These are phyloP conservation scores for Melitaea cinxia DNA, from an alignment of 1,140 invertebrate genomes.

Conservation along the genomic window DNA sequence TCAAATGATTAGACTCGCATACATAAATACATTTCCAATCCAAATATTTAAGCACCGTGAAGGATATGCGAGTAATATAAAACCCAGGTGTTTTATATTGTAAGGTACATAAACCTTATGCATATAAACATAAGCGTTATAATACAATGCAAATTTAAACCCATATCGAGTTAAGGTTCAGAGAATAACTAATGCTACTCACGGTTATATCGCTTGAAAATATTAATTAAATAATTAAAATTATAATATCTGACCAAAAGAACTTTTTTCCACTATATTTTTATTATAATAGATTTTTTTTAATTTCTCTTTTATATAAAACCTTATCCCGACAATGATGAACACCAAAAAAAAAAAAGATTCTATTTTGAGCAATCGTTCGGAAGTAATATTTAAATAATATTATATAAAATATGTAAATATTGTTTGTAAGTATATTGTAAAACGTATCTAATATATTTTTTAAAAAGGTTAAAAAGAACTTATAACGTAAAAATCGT, in stretches of 20 bases:
- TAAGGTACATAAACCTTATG: background rate
- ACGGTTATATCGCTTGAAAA: background rate
- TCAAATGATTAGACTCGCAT: background rate
- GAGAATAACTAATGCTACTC: background rate
- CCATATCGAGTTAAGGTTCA: background rate
- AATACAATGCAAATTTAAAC: background rate
- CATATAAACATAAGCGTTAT: background rate
- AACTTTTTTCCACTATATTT: background rate
- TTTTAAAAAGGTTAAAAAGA: background rate
- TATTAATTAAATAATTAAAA: background rate
- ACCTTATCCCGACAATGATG: too few relatives aligned
- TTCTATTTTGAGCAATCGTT: too few relatives aligned
- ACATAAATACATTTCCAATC: background rate
- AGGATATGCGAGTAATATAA: conserved; percentile 5
- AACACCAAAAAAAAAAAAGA: too few relatives aligned
- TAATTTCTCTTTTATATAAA: too few relatives aligned
- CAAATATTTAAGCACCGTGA: conserved; percentile 9
- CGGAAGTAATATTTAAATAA: too few relatives aligned
- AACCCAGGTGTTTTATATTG: background rate
- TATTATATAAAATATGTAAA: too few relatives aligned
- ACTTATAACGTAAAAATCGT: background rate
- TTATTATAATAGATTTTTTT: too few relatives aligned
- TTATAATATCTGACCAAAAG: background rate
- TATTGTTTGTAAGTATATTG: too few relatives aligned
- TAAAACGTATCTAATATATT: background rate